These are phyloP conservation scores for Tetramorium simillimum DNA, from an alignment of 1,140 invertebrate species.

Conservation along the genomic window DNA sequence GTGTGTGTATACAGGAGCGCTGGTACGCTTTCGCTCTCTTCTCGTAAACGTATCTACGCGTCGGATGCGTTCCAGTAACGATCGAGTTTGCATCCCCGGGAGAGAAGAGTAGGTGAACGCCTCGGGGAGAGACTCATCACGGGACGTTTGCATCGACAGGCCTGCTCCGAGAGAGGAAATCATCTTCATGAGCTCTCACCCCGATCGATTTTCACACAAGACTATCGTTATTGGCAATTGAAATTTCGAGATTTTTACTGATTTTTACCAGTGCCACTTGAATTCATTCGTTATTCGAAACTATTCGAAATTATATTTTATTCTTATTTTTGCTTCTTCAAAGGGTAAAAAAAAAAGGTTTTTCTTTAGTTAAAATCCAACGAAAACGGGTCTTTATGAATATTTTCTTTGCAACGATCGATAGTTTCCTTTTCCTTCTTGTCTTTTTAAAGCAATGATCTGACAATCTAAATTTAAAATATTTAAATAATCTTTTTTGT, in stretches of 20 bases:
- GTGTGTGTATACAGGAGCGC: background rate
- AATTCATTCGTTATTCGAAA: background rate
- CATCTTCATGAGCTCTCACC: background rate
- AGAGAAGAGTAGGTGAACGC: constrained; percentile 58
- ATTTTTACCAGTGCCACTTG: background rate
- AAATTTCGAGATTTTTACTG: background rate
- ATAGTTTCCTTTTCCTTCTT: background rate
- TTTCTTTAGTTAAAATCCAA: background rate
- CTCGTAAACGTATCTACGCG: constrained; percentile 37
- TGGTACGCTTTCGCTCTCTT: constrained; percentile 2
- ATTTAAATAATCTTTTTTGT: background rate
- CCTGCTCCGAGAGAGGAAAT: background rate
- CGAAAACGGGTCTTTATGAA: background rate
- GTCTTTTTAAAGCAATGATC: background rate
- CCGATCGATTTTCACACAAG: constrained; percentile 1
- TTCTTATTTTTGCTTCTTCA: background rate
- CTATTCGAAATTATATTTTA: background rate
- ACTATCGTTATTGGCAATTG: background rate
- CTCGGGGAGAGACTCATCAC: constrained; percentile 39
- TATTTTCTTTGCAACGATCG: background rate
- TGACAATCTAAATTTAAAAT: background rate
- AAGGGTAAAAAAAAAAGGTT: background rate
- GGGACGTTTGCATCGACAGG: constrained; percentile 24
- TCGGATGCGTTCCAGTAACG: constrained; percentile 54
- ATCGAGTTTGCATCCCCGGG: constrained; percentile 60